Conservation (phyloP, 2,888 invertebrate genomes). For the Conchocele bisecta region DNA sequence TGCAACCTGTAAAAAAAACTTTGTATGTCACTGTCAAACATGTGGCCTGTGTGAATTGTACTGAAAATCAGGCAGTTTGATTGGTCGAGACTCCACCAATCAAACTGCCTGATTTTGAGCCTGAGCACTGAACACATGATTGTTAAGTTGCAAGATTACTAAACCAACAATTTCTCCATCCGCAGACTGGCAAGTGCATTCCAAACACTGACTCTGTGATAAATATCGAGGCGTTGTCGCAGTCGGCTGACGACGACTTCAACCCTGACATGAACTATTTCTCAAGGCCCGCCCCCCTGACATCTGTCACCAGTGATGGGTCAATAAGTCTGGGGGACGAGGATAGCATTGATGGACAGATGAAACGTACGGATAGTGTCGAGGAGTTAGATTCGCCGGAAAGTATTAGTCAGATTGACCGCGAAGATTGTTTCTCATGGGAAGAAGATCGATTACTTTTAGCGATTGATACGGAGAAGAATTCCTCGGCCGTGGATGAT, state of each 20-base stretch:
- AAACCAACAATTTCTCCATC: too few species aligned
- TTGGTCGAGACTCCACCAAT: too few species aligned
- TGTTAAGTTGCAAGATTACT: too few species aligned
- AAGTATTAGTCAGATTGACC: constrained; percentile 75
- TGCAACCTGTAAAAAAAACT: too few species aligned
- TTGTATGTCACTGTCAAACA: too few species aligned
- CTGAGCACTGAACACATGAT: too few species aligned
- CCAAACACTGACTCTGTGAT: constrained; percentile 64
- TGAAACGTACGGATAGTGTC: constrained; percentile 45
- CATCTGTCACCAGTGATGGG: constrained; percentile 38
- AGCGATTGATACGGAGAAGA: constrained; percentile 62
- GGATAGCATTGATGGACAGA: not conserved
- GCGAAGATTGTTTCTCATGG: constrained; percentile 79
- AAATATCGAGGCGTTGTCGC: constrained; percentile 62
- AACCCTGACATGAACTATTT: too few species aligned
- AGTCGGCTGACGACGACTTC: constrained; percentile 47
- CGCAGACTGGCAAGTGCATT: constrained; percentile 61
- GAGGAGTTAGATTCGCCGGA: constrained; percentile 78
- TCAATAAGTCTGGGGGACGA: constrained; percentile 50
- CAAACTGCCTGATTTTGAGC: too few species aligned
- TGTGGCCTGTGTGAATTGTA: too few species aligned
- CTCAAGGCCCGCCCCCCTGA: constrained; percentile 29
- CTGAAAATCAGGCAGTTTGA: too few species aligned
- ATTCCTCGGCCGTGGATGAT: constrained; percentile 44
- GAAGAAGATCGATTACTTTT: constrained; percentile 77